Evolutionary conservation across 2,797 vertebrate genomes (phyloP), one percentile per base, ranked within the genome.

Genomic region (Hozukius guyotensis): DNA sequence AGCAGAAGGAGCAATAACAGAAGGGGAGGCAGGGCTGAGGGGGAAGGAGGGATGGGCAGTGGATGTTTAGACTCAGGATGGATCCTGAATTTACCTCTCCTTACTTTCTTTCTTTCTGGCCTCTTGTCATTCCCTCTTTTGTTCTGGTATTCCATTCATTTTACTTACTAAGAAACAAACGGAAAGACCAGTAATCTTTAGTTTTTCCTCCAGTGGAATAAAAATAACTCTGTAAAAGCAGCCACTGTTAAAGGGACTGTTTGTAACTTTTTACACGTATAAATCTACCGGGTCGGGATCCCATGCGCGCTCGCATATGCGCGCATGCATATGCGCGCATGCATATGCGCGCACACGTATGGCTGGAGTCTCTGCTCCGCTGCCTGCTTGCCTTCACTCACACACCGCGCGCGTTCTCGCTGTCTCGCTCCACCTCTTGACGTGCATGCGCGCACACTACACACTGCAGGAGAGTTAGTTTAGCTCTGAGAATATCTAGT

Each of bases 1-100:
- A 91, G 91, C 92, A 93, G 89, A 88, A 94, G 93, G 93, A 94
- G 94, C 90, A 93, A 95, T 93, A 95, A 95, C 89, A 92, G 84
- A 86, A 88, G 82, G 72, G 88, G 78, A 75, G 81, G 88, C 34
- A 16, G 71, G 75, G 72, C 24, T 25, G 55, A 31, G 72, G 72
- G 68, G 59, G 56, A 76, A 36, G 31, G 60, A 32, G 67, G 75
- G 72, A 79, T 60, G 46, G 70, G 55, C 66, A 25, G 69, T 55
- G 42, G 85, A 61, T 77, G 71, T 88, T 88, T 63, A 78, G 34
- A 83, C 66, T 64, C 53, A 13, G 52, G 75, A 80, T 60, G 56
- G 57, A 68, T 78, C 56, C 67, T 68, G 20, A 85, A 76, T 81
- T 85, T 73, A 59, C 65, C 12, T 84, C 70, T 72, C 11, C 8